Conservation (phyloP, 2,888 invertebrate genomes). For the Hydroisotoma schaefferi region DNA sequence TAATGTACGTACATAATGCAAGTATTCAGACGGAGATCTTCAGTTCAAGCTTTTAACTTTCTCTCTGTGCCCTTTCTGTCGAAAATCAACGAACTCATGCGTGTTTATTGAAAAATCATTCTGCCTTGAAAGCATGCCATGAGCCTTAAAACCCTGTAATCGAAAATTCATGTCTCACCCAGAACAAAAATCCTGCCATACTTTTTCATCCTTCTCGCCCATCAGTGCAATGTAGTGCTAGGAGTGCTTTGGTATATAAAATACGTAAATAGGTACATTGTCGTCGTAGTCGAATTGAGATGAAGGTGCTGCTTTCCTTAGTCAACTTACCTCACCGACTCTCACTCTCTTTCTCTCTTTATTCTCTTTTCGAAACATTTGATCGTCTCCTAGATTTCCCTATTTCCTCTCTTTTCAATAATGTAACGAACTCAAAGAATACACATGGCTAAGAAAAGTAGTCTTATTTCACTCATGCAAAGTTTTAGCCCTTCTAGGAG, state of each 20-base stretch:
- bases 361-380: slow-evolving; percentile 45
- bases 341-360: slow-evolving; percentile 33
- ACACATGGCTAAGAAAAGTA: not conserved
- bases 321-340: slow-evolving; percentile 18
- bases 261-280: no score
- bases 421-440: slow-evolving; percentile 11
- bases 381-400: slow-evolving; percentile 14
- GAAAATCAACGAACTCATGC: slow-evolving; percentile 49
- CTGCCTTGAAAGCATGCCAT: slow-evolving; percentile 49
- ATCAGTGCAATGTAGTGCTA: slow-evolving; percentile 13
- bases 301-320: slow-evolving; percentile 17
- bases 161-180: slow-evolving; percentile 49
- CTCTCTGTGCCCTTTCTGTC: slow-evolving; percentile 42
- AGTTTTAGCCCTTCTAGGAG: no score
- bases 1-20: no score
- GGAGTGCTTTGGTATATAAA: no score
- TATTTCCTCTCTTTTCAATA: slow-evolving; percentile 12
- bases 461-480: slow-evolving; percentile 6
- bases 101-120: slow-evolving; percentile 50
- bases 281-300: slow-evolving; percentile 37
- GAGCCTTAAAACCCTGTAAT: slow-evolving; percentile 49
- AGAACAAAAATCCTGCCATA: slow-evolving; percentile 49
- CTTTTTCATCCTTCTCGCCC: slow-evolving; percentile 42
- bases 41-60: slow-evolving; percentile 49
- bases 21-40: slow-evolving; percentile 15